Percentiles rank a stretch among this genome's conserved stretches.
phyloP scores from a whole-genome alignment of 2,113 vertebrate genomes.

The Melanotaenia duboulayi region DNA sequence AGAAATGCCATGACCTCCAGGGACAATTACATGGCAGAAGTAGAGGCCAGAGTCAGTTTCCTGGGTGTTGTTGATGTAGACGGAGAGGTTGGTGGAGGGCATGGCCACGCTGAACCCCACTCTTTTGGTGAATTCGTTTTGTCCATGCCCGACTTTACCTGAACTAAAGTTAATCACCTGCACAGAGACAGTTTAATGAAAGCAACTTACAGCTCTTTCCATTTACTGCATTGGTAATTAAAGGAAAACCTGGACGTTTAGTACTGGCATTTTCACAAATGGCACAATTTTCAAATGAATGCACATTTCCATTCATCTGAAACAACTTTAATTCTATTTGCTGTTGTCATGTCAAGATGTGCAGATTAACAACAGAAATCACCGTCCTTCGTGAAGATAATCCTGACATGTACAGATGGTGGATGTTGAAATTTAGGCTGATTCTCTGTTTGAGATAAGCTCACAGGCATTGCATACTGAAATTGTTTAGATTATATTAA shows the following conservation, averaged over 20 bases:
- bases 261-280: background rate
- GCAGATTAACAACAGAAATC: conserved; percentile 60
- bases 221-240: background rate
- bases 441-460: conserved; percentile 74
- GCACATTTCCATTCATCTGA: background rate
- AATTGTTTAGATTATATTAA: conserved; percentile 76
- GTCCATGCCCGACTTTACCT: conserved; percentile 70
- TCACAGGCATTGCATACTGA: conserved; percentile 54
- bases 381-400: conserved; percentile 70
- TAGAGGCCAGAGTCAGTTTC: conserved; percentile 89
- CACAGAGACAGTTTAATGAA: background rate
- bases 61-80: conserved; percentile 87
- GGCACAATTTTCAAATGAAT: background rate
- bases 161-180: conserved; percentile 87
- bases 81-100: conserved; percentile 86
- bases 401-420: conserved; percentile 75
- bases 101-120: conserved; percentile 83
- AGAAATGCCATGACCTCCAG: conserved; percentile 58
- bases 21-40: conserved; percentile 85
- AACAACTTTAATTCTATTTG: background rate
- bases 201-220: background rate
- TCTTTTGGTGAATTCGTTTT: conserved; percentile 78
- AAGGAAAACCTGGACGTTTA: background rate
- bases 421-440: conserved; percentile 69
- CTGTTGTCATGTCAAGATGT: conserved; percentile 22